Percentiles rank a stretch among this genome's conserved stretches.
Conservation (phyloP, 2,797 vertebrate genomes). For the Carduelis carduelis region DNA sequence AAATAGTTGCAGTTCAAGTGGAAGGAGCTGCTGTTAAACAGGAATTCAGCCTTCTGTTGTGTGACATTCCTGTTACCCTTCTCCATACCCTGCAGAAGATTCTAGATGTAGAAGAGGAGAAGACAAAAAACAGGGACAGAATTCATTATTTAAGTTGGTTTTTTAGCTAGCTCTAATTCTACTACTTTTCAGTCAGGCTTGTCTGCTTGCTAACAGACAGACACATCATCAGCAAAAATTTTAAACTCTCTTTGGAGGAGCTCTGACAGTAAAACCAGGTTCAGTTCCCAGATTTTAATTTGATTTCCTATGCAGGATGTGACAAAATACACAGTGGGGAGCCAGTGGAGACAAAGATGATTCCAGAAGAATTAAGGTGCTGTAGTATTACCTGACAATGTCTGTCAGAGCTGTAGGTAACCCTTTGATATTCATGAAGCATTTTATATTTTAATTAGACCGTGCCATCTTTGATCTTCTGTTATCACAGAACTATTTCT, state of each 20-base stretch:
- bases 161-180: neutral
- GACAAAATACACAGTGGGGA: neutral
- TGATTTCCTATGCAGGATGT: neutral
- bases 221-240: neutral
- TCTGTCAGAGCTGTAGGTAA: neutral
- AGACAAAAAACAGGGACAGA: neutral
- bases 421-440: neutral
- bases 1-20: neutral
- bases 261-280: neutral
- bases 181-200: neutral
- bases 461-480: neutral
- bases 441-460: constrained; percentile 46
- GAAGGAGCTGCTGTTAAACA: neutral
- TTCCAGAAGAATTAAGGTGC: constrained; percentile 9
- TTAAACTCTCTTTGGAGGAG: neutral
- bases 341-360: neutral
- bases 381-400: neutral
- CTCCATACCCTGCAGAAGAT: neutral
- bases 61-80: neutral
- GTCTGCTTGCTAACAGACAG: neutral
- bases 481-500: neutral
- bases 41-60: neutral
- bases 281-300: neutral
- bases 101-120: neutral
- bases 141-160: neutral